These are phyloP conservation scores for Spheniscus humboldti DNA, from an alignment of 2,797 vertebrate genomes.

Conservation along the genomic window DNA sequence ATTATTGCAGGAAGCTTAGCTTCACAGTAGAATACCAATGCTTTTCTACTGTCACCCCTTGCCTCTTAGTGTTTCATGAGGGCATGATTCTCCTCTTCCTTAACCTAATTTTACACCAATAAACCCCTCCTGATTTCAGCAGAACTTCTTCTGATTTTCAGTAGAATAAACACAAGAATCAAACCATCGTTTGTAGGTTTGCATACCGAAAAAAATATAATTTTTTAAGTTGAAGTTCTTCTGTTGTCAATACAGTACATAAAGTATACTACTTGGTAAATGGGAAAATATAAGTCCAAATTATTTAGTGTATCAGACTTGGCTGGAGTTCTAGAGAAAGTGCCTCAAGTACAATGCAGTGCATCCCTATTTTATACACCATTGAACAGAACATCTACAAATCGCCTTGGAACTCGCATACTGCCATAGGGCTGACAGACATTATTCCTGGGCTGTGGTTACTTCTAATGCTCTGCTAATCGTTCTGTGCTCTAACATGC, in stretches of 20 bases:
- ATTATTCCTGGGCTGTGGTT: constrained; percentile 75
- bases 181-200: not conserved
- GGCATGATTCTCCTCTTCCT: not conserved
- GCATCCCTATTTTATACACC: constrained; percentile 81
- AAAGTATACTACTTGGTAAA: constrained; percentile 62
- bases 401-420: constrained; percentile 73
- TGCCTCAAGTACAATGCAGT: constrained; percentile 75
- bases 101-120: not conserved
- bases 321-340: constrained; percentile 78
- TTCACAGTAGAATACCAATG: constrained; percentile 23
- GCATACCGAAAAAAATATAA: not conserved
- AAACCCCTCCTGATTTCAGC: not conserved
- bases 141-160: not conserved
- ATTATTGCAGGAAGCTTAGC: constrained; percentile 30
- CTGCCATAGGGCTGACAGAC: constrained; percentile 70
- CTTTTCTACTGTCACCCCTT: constrained; percentile 21
- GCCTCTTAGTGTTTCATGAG: not conserved
- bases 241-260: constrained; percentile 73
- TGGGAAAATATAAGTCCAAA: constrained; percentile 78
- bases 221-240: not conserved
- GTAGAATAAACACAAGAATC: not conserved
- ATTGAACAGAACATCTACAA: constrained; percentile 84
- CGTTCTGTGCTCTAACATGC: constrained; percentile 66
- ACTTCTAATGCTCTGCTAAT: constrained; percentile 77
- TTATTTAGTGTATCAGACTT: constrained; percentile 85